Conservation (phyloP, 2,888 invertebrate species). For the Nemotelus nigrinus region DNA sequence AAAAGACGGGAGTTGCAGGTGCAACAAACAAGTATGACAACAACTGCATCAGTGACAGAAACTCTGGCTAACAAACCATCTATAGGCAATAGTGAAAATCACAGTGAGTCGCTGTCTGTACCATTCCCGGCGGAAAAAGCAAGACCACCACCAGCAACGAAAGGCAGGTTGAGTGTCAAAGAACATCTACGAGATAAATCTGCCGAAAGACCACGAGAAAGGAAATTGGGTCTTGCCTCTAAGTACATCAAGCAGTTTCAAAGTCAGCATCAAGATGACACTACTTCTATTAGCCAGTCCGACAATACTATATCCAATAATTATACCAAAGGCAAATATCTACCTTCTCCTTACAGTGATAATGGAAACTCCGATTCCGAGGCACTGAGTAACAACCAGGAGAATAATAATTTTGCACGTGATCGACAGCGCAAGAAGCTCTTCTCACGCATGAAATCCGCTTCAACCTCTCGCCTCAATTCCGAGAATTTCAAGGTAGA, state of each 20-base stretch:
- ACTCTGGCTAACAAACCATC: constrained; percentile 76
- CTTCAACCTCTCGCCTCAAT: constrained; percentile 75
- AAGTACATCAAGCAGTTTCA: constrained; percentile 63
- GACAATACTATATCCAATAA: constrained; percentile 65
- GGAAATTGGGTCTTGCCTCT: constrained; percentile 60
- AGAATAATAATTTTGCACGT: constrained; percentile 65
- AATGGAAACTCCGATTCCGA: constrained; percentile 64
- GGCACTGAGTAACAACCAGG: constrained; percentile 63
- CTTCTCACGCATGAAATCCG: constrained; percentile 76
- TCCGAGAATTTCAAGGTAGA: constrained; percentile 62
- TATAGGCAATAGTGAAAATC: constrained; percentile 65
- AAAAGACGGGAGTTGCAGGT: constrained; percentile 71
- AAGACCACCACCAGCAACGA: constrained; percentile 44
- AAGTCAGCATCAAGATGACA: constrained; percentile 58
- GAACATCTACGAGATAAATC: constrained; percentile 53
- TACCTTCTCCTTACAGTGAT: constrained; percentile 58
- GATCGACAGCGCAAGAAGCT: constrained; percentile 73
- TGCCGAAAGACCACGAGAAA: constrained; percentile 52
- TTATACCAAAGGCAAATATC: constrained; percentile 60
- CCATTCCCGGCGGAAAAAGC: constrained; percentile 54
- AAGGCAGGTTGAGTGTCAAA: constrained; percentile 12
- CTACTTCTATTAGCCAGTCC: constrained; percentile 63
- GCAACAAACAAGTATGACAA: constrained; percentile 59
- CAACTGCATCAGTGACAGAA: constrained; percentile 74
- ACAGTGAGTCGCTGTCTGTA: constrained; percentile 58